These are phyloP conservation scores for Harpagoxenus sublaevis DNA, from an alignment of 2,888 invertebrate genomes.

Conservation along the genomic window DNA sequence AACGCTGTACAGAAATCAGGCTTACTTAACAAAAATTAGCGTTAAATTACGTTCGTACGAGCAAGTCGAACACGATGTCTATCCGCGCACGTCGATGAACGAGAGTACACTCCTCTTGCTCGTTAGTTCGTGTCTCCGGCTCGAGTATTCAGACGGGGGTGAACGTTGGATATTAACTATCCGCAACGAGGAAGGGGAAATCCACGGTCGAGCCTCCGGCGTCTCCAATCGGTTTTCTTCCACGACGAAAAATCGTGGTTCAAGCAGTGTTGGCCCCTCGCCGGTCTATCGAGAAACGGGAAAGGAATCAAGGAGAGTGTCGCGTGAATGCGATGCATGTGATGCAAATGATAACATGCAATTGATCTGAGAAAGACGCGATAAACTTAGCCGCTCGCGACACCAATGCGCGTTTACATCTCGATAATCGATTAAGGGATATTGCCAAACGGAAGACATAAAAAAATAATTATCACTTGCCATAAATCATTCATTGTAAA, in stretches of 20 bases:
- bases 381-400: not conserved
- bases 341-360: constrained; percentile 11
- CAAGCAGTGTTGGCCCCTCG: constrained; percentile 41
- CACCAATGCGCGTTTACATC: not conserved
- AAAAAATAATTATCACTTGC: not conserved
- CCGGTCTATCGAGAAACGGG: constrained; percentile 8
- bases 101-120: constrained; percentile 35
- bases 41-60: not conserved
- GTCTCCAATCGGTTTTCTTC: constrained; percentile 68
- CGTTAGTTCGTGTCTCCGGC: constrained; percentile 21
- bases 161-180: constrained; percentile 59
- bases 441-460: not conserved
- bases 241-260: constrained; percentile 65
- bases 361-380: not conserved
- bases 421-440: not conserved
- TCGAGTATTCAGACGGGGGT: constrained; percentile 56
- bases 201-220: constrained; percentile 64
- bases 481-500: not conserved
- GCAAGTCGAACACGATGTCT: not conserved
- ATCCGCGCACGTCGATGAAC: constrained; percentile 23
- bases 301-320: not conserved
- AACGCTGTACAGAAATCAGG: not conserved
- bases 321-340: not conserved
- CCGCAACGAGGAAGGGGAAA: constrained; percentile 45
- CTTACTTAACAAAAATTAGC: constrained; percentile 33